phyloP scores from a whole-genome alignment of 1,140 invertebrate genomes.

The Stegodyphus mimosarum region DNA sequence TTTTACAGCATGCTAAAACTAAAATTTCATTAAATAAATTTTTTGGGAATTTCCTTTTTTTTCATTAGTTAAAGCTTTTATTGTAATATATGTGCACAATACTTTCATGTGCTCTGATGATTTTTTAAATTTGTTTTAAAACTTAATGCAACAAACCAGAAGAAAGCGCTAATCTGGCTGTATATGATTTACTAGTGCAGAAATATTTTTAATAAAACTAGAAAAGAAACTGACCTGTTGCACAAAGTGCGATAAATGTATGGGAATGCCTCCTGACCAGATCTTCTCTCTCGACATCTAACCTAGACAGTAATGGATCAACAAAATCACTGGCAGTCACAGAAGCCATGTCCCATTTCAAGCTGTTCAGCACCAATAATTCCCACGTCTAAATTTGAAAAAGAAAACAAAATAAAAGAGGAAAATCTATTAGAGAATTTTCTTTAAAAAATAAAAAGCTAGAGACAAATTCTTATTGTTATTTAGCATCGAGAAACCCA shows the following conservation, averaged over 20 bases:
- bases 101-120: too few relatives aligned
- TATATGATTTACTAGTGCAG: too few relatives aligned
- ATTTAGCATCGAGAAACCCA: too few relatives aligned
- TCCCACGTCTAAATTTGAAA: constrained; percentile 63
- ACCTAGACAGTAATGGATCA: constrained; percentile 61
- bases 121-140: too few relatives aligned
- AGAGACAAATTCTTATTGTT: neutral
- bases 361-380: constrained; percentile 59
- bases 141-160: too few relatives aligned
- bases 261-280: constrained; percentile 76
- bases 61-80: too few relatives aligned
- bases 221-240: constrained; percentile 74
- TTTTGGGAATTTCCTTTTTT: too few relatives aligned
- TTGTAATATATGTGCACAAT: too few relatives aligned
- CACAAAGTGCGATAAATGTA: constrained; percentile 82
- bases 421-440: neutral
- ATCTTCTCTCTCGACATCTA: constrained; percentile 46
- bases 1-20: too few relatives aligned
- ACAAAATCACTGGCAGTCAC: constrained; percentile 63
- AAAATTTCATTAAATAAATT: too few relatives aligned
- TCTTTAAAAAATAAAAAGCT: neutral
- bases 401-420: constrained; percentile 74
- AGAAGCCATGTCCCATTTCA: constrained; percentile 64
- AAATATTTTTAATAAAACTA: too few relatives aligned
- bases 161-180: too few relatives aligned